Conservation (phyloP, 2,797 vertebrate genomes). For the Pseudochromis fuscus region DNA sequence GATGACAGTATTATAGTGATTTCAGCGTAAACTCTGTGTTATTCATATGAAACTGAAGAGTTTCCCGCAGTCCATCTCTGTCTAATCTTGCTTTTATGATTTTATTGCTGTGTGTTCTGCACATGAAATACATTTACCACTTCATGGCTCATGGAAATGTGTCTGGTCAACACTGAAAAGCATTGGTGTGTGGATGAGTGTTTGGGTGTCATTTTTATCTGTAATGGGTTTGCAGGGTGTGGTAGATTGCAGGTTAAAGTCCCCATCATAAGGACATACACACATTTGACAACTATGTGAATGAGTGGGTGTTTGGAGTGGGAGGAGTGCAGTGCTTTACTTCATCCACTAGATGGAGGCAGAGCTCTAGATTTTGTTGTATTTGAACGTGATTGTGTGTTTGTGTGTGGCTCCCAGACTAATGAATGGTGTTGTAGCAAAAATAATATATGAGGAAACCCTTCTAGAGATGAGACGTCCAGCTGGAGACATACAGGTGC, state of each 20-base stretch:
- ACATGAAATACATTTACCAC: background rate
- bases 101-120: background rate
- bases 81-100: background rate
- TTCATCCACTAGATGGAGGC: conserved; percentile 63
- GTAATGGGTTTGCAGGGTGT: conserved; percentile 29
- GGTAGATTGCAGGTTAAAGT: conserved; percentile 65
- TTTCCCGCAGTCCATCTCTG: background rate
- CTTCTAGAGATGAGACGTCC: background rate
- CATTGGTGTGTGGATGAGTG: background rate
- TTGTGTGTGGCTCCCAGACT: background rate
- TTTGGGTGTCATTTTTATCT: background rate
- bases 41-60: background rate
- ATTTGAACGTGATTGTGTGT: background rate
- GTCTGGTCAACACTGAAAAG: background rate
- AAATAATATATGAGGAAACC: background rate
- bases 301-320: background rate
- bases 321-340: conserved; percentile 11
- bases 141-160: background rate
- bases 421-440: background rate
- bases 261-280: conserved; percentile 11
- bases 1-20: background rate
- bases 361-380: conserved; percentile 41
- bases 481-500: background rate
- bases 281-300: background rate
- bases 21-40: background rate